phyloP scores from a whole-genome alignment of 2,888 invertebrate species.

The Anticlea derivata region DNA sequence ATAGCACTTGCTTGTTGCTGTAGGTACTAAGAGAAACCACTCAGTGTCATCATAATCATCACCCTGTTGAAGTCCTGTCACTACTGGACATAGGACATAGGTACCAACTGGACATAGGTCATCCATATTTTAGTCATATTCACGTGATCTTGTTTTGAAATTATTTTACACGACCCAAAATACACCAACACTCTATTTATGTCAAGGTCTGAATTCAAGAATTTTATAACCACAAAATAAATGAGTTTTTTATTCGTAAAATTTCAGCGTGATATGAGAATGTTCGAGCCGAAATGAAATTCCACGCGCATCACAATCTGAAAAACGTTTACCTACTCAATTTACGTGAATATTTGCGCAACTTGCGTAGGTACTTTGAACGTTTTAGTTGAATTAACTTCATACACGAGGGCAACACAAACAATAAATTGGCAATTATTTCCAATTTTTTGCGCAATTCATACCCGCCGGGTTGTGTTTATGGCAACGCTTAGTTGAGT shows the following conservation, averaged over 20 bases:
- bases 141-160: too few species aligned
- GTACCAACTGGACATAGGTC: too few species aligned
- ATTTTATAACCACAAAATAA: constrained; percentile 22
- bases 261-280: constrained; percentile 16
- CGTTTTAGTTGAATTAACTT: constrained; percentile 50
- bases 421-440: constrained; percentile 78
- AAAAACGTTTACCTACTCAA: constrained; percentile 27
- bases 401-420: constrained; percentile 57
- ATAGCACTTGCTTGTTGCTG: too few species aligned
- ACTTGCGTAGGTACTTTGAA: constrained; percentile 14
- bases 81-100: too few species aligned
- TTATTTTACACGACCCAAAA: constrained; percentile 37
- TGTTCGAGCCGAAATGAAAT: constrained; percentile 25
- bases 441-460: constrained; percentile 78
- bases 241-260: constrained; percentile 21
- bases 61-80: too few species aligned
- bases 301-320: constrained; percentile 24
- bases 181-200: constrained; percentile 12
- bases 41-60: too few species aligned
- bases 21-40: too few species aligned
- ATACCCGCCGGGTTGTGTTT: constrained; percentile 81
- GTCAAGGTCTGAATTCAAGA: constrained; percentile 13
- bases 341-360: constrained; percentile 17
- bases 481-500: constrained; percentile 83
- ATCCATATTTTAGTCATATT: too few species aligned